Base-by-base conservation (phyloP, 2,113 vertebrate species). In the Saguinus midas region DNA sequence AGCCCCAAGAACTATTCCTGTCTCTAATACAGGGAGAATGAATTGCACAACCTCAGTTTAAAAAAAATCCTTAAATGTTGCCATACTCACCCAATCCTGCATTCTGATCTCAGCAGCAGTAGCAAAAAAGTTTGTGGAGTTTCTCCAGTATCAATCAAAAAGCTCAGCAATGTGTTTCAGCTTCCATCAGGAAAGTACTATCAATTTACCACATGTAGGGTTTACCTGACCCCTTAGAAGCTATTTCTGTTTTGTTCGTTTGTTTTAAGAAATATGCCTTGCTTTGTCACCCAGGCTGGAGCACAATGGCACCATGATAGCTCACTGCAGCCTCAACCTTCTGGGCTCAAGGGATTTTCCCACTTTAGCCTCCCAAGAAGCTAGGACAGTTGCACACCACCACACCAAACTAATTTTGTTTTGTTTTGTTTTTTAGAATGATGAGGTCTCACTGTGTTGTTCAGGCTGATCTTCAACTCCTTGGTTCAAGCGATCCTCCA, bases 151-250 rank as follows among this genome's bases (percentile, higher is more conserved):
- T 92, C 21, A 13, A 4, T 79, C 52, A 90, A 86, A 87, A 96
- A 97, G 83, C 45, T 89, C 78, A 82, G 70, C 13, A 48, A 90
- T 45, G 6, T 92, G 8, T 70, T 96, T 87, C 37, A 87, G 73
- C n/a, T 91, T 72, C 68, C 17, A 70, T 87, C 32, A 73, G 57
- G 68, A 95, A 92, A 82, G 57, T 78, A 48, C 66, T 82, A n/a
- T 87, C 55, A 88, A 48, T 88, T 78, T 52, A 50, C 23, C 40
- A 95, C 75, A 81, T 29, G 37, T 7, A 52, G 12, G 1, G 50
- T 96, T 86, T 86, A 64, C 29, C 8, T 86, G 81, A 72, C n/a
- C 18, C 27, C 87, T 89, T 50, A 79, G 45, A 96, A 92, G 48
- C 55, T 37, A 55, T 91, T 93, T 96, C 35, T 94, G 11, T 32